Base-by-base conservation (phyloP, 2,888 invertebrate genomes). In the Coremacera marginata region DNA sequence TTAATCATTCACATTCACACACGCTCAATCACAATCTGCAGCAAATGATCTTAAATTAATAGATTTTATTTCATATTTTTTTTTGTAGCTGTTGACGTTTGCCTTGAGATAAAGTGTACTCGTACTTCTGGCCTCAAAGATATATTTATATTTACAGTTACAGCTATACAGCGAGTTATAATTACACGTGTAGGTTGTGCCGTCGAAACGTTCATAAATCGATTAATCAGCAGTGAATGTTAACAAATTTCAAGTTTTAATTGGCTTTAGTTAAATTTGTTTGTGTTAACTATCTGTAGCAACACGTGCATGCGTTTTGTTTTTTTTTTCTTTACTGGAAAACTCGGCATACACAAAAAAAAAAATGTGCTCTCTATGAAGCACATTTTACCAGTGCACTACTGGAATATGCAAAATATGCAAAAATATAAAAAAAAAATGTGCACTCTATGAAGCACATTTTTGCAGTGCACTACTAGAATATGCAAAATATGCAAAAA, bases 11-110 rank as follows among this genome's bases (percentile, higher is more conserved):
- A 44, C 70, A 55, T 52, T 25, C 31, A 44, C 52, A 16, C 27
- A n/a, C n/a, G 25, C 8, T 52, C 31, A 34, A 8, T 3, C 67
- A 67, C 49, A 67, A 67, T 44, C 37, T 44, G 25, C 49, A 19
- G 37, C 37, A 37, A 67, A 67, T 44, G 67, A 67, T 65, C 65
- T 65, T 31, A 65, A 65, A 65, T 19, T 22, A 67, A 44, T 67
- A 44, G 44, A 44, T 37, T 60, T 37, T 67, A 67, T 67, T 44
- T 49, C 19, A 44, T 0, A n/a, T 19, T 37, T 67, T 67, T 9
- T 14, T 49, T 37, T 37, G 34, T 31, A 8, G 14, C 37, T 19
- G 11, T 44, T 37, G 9, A 67, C 44, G 34, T 67, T 67, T 49
- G 44, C 67, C 67, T 67, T 67, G 67, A 67, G 44, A 19, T 37